Conservation (phyloP, 2,888 invertebrate genomes). For the Tanypteryx hageni region DNA sequence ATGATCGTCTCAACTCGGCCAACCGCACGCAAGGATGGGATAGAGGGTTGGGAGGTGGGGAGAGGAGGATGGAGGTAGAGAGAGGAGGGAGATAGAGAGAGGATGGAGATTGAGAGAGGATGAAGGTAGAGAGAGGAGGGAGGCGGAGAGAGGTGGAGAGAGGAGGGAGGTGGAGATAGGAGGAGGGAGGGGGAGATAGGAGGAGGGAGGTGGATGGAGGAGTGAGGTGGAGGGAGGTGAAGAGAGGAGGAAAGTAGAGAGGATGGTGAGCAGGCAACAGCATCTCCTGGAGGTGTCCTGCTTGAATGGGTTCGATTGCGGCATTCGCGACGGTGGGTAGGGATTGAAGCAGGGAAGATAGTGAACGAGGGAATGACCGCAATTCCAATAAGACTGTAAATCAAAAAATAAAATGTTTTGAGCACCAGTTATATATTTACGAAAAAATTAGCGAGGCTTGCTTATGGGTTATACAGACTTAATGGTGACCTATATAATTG, state of each 20-base stretch:
- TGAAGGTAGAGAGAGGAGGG: neutral
- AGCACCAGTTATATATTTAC: no score
- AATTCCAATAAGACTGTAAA: no score
- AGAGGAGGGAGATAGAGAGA: no score
- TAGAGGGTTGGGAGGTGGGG: neutral
- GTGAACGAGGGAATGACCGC: neutral
- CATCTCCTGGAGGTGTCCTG: conserved; percentile 11
- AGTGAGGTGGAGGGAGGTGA: no score
- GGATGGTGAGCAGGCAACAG: neutral
- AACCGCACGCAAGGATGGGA: conserved; percentile 13
- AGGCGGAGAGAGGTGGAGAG: neutral
- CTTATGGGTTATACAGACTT: no score
- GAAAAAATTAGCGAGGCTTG: no score
- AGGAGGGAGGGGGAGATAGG: no score
- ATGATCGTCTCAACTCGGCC: conserved; percentile 18
- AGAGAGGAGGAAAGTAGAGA: no score
- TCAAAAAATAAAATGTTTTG: no score
- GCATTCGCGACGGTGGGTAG: neutral
- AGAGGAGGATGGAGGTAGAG: no score
- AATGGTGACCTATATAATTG: no score
- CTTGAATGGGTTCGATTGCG: conserved; percentile 8
- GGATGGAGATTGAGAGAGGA: neutral
- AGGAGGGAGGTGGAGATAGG: neutral
- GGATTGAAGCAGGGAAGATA: conserved; percentile 22
- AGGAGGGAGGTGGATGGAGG: neutral